A percentile compares a stretch with the other conserved stretches of the same genome.
These are phyloP conservation scores for Nephrotoma appendiculata DNA, from an alignment of 2,888 invertebrate genomes.

Conservation along the genomic window DNA sequence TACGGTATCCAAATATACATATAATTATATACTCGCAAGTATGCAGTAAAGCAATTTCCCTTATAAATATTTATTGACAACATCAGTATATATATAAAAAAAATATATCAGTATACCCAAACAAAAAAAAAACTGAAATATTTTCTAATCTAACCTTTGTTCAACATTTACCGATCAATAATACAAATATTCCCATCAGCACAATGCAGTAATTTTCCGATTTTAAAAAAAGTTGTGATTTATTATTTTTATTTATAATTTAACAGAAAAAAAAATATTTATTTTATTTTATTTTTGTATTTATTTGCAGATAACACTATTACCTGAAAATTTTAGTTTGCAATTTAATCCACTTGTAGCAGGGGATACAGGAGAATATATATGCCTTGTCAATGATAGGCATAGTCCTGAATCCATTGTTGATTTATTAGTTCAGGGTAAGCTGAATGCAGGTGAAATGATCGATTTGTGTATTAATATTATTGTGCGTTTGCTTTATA, in stretches of 20 bases:
- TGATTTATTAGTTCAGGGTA: conserved; percentile 52
- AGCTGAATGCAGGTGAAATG: conserved; percentile 19
- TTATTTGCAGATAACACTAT: conserved; percentile 36
- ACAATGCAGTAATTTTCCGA: conserved; percentile 6
- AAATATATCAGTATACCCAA: no score
- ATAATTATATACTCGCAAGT: no score
- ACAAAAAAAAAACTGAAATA: not conserved
- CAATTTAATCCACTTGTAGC: conserved; percentile 46
- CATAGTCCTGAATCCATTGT: conserved; percentile 50
- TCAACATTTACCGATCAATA: not conserved
- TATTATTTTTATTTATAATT: not conserved
- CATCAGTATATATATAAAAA: no score
- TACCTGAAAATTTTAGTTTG: conserved; percentile 44
- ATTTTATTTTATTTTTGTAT: conserved; percentile 1
- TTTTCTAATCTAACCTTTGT: not conserved
- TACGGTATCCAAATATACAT: no score
- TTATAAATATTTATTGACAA: not conserved
- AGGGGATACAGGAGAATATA: conserved; percentile 49
- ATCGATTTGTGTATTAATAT: not conserved
- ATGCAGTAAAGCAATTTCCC: not conserved
- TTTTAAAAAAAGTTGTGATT: not conserved
- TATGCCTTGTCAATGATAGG: conserved; percentile 52
- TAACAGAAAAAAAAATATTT: not conserved
- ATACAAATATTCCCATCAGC: conserved; percentile 6
- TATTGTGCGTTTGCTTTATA: not conserved